Percentiles rank a stretch among this genome's conserved stretches.
phyloP scores from a whole-genome alignment of 2,113 vertebrate species.

The Charadrius vociferus region DNA sequence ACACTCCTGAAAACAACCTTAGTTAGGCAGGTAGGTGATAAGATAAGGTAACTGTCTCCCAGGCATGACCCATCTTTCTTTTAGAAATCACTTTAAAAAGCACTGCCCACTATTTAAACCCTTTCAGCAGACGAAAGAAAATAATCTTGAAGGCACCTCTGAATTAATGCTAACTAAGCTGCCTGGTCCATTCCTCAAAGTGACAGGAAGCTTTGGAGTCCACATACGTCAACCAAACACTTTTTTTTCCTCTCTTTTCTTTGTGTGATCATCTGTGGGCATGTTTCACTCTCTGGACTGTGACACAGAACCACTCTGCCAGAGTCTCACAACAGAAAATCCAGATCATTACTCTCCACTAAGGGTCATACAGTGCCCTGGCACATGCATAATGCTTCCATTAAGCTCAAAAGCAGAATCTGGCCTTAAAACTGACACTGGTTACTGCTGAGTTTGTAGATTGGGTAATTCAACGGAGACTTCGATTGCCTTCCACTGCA shows the following conservation, averaged over 20 bases:
- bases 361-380: neutral
- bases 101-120: neutral
- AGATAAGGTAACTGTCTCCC: neutral
- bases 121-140: neutral
- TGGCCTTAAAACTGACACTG: neutral
- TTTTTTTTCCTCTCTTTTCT: neutral
- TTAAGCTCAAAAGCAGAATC: neutral
- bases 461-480: neutral
- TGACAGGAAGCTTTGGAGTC: neutral
- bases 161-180: constrained; percentile 26
- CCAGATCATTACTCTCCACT: neutral
- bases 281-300: neutral
- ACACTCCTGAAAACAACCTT: neutral
- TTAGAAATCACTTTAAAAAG: neutral
- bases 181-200: neutral
- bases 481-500: neutral
- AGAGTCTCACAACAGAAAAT: neutral
- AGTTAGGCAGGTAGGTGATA: neutral
- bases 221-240: neutral
- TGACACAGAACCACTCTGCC: neutral
- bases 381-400: neutral
- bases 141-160: constrained; percentile 13
- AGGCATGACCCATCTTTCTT: neutral
- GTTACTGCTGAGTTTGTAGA: neutral
- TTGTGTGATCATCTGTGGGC: neutral